Percentiles rank a stretch among this genome's conserved stretches.
Evolutionary conservation across 2,888 invertebrate species (phyloP).

Genomic region (Oligia strigilis): DNA sequence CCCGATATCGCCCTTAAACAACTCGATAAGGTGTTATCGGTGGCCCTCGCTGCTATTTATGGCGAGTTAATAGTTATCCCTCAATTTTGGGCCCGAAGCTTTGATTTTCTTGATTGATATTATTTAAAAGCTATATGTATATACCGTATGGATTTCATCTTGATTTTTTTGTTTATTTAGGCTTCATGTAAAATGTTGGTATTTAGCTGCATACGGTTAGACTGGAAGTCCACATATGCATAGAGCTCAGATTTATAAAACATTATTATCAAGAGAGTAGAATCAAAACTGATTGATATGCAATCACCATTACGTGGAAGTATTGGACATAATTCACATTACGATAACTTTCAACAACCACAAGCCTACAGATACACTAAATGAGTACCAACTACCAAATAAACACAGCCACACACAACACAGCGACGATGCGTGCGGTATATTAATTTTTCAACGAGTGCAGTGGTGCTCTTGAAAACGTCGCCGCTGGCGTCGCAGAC

Average conservation of each 20-base stretch:
- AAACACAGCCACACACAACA: conserved; percentile 49
- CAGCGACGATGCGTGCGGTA: conserved; percentile 69
- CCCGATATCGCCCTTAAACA: conserved; percentile 85
- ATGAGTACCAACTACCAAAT: conserved; percentile 42
- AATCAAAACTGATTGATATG: not conserved
- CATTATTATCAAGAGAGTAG: not conserved
- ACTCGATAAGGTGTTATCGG: conserved; percentile 88
- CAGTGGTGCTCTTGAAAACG: conserved; percentile 79
- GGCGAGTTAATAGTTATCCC: conserved; percentile 85
- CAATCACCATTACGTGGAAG: not conserved
- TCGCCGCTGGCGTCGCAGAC: conserved; percentile 86
- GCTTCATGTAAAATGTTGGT: not conserved
- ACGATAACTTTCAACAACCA: not conserved
- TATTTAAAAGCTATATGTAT: not conserved
- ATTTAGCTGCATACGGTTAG: not conserved
- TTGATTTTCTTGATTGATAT: conserved; percentile 63
- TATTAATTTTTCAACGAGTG: conserved; percentile 86
- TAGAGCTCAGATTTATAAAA: not conserved
- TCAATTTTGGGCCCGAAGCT: conserved; percentile 71
- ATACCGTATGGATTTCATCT: not conserved
- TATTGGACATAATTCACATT: not conserved
- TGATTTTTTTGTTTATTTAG: not conserved
- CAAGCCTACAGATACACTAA: conserved; percentile 8
- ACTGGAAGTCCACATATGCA: not conserved
- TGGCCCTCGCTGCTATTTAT: conserved; percentile 83